phyloP scores from a whole-genome alignment of 2,113 vertebrate species.

The Neomonachus schauinslandi region DNA sequence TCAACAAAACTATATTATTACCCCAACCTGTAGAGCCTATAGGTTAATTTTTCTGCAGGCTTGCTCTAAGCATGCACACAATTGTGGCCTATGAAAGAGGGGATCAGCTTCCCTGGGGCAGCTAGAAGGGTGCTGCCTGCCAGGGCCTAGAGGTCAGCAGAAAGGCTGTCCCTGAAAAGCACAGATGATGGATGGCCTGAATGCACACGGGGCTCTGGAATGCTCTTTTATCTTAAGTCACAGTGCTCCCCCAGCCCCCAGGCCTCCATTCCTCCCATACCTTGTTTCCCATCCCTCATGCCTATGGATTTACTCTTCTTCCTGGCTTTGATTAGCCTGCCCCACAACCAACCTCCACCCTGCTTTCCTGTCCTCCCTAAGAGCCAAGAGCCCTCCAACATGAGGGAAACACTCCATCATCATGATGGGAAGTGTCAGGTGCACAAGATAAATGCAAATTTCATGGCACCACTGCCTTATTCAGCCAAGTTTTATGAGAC shows the following conservation, averaged over 20 bases:
- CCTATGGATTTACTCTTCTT: conserved; percentile 62
- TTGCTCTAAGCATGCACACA: conserved; percentile 28
- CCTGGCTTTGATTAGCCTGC: conserved; percentile 76
- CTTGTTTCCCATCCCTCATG: conserved; percentile 63
- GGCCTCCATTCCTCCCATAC: conserved; percentile 58
- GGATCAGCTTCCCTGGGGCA: conserved; percentile 12
- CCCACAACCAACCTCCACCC: conserved; percentile 64
- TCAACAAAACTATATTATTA: not conserved
- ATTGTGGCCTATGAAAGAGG: not conserved
- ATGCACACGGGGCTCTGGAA: conserved; percentile 50
- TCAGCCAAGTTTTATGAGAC: conserved; percentile 79
- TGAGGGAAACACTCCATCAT: conserved; percentile 72
- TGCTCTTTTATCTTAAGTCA: conserved; percentile 73
- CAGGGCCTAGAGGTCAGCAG: conserved; percentile 59
- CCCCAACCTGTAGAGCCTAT: not conserved
- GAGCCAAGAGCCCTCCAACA: conserved; percentile 41
- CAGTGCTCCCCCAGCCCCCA: not conserved
- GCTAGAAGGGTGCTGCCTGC: not conserved
- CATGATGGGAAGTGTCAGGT: conserved; percentile 79
- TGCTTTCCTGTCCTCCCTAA: conserved; percentile 68
- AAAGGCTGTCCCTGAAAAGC: conserved; percentile 57
- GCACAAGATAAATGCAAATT: conserved; percentile 79
- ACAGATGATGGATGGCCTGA: conserved; percentile 69
- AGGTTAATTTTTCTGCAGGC: not conserved
- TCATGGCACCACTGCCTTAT: conserved; percentile 73